These are phyloP conservation scores for Melanocharis versteri DNA, from an alignment of 2,113 vertebrate genomes.

Conservation along the genomic window DNA sequence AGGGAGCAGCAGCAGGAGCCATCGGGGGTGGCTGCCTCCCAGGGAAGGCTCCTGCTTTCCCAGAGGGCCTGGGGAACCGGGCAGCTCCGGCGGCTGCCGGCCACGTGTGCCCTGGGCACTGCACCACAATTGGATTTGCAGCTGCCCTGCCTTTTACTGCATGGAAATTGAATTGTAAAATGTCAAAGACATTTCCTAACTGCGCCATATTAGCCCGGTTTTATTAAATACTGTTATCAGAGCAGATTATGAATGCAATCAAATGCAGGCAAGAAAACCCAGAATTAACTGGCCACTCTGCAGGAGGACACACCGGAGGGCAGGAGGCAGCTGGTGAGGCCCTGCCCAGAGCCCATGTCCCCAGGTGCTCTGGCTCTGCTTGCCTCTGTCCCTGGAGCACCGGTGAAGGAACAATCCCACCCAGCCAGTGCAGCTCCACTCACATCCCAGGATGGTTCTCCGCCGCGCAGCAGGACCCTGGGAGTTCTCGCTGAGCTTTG, in stretches of 20 bases:
- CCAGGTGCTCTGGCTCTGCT: neutral
- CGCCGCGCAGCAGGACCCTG: neutral
- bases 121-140: constrained; percentile 56
- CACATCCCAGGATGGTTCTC: neutral
- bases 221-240: constrained; percentile 64
- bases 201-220: constrained; percentile 41
- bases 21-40: fast-evolving
- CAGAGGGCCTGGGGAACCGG: fast-evolving
- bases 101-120: neutral
- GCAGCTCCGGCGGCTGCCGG: neutral
- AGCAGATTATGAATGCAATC: constrained; percentile 61
- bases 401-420: fast-evolving
- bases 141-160: constrained; percentile 56
- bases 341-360: neutral
- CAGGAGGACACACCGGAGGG: neutral
- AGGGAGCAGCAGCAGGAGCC: neutral
- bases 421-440: neutral
- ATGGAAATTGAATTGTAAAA: constrained; percentile 58
- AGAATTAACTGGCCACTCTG: neutral
- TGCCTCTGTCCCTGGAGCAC: neutral
- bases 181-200: constrained; percentile 55
- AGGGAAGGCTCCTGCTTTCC: neutral
- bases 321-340: neutral
- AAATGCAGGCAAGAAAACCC: constrained; percentile 8
- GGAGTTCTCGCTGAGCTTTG: neutral